Base-by-base conservation (phyloP, 1,140 invertebrate genomes). In the Dinoponera quadriceps region DNA sequence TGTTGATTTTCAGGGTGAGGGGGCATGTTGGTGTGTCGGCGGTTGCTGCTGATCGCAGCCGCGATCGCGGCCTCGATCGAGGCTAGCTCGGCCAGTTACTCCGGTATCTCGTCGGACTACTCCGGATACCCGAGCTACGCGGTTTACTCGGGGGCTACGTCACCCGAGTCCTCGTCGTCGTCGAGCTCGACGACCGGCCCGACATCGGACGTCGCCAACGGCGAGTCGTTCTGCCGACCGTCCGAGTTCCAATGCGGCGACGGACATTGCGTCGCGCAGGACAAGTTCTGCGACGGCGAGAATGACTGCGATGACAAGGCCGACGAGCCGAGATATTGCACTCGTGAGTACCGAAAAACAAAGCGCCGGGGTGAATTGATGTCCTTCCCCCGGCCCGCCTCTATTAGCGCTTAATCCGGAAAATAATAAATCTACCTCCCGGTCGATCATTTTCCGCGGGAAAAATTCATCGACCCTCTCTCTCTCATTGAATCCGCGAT, bases 261-360 rank as follows among this genome's bases (percentile, higher is more conserved):
- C 65, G 96, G 96, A 51, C 95, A 96, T 86, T 98, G 97, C 93
- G 95, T 97, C 85, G 95, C 96, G 9, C 94, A 96, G 89, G 97
- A 97, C 92, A 96, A 96, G 87, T 97, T 95, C 93, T 97, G 97
- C 92, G 97, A 98, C 91, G 97, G 97, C 5, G 95, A 96, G 77
- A 96, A 97, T 88, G 97, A 98, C 92, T 98, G 97, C 90, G 95
- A 95, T 2, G 97, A 97, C 92, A 96, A 96, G 88, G 96, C 96
- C 69, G 97, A 97, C 91, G 97, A 98, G 92, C 96, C 96, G 0
- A 95, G 95, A 91, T 96, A 96, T 89, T 98, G 97, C 92, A 95
- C 96, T 86, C 97, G 97, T 97, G 95, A 97, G 96, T 97, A 88
- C 62, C 22, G 13, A 18, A 20, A n/a, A 77, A 77, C 60, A 51